phyloP scores from a whole-genome alignment of 2,888 invertebrate genomes.

The Lagria hirta region DNA sequence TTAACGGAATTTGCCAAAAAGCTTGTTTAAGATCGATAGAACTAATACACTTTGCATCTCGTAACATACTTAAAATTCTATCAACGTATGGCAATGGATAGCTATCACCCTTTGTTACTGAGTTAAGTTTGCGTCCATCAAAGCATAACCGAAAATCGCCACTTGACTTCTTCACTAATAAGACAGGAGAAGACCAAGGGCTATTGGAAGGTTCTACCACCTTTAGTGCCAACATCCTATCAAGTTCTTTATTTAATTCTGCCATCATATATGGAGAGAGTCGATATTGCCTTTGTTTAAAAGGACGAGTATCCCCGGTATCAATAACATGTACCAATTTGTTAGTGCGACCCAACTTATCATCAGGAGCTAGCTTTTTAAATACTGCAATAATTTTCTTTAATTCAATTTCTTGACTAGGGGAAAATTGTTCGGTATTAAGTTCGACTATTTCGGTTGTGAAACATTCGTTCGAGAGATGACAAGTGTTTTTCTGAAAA shows the following conservation, averaged over 20 bases:
- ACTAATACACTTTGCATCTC: slow-evolving; percentile 30
- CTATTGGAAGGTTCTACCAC: slow-evolving; percentile 1
- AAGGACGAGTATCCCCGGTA: slow-evolving; percentile 11
- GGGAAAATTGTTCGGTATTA: too few species aligned
- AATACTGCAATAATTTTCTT: too few species aligned
- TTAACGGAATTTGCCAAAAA: slow-evolving; percentile 38
- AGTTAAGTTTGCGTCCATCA: too few species aligned
- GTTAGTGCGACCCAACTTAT: slow-evolving; percentile 3
- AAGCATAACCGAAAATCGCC: slow-evolving; percentile 10
- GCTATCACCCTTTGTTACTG: too few species aligned
- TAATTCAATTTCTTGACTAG: too few species aligned
- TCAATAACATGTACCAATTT: slow-evolving; percentile 3
- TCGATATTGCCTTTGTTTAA: slow-evolving; percentile 5
- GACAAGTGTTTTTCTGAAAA: too few species aligned
- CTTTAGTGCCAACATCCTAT: slow-evolving; percentile 3
- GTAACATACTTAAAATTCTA: slow-evolving; percentile 17
- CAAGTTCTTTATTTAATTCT: slow-evolving; percentile 3
- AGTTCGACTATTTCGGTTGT: too few species aligned
- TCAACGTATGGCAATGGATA: slow-evolving; percentile 13
- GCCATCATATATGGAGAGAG: slow-evolving; percentile 4
- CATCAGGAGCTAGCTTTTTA: background rate
- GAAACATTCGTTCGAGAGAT: too few species aligned
- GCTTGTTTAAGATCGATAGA: slow-evolving; percentile 32
- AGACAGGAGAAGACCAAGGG: slow-evolving; percentile 3
- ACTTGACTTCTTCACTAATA: slow-evolving; percentile 14